A percentile compares a stretch with the other conserved stretches of the same genome.
Evolutionary conservation across 1,140 invertebrate species (phyloP).

Genomic region (Dryas iulia): DNA sequence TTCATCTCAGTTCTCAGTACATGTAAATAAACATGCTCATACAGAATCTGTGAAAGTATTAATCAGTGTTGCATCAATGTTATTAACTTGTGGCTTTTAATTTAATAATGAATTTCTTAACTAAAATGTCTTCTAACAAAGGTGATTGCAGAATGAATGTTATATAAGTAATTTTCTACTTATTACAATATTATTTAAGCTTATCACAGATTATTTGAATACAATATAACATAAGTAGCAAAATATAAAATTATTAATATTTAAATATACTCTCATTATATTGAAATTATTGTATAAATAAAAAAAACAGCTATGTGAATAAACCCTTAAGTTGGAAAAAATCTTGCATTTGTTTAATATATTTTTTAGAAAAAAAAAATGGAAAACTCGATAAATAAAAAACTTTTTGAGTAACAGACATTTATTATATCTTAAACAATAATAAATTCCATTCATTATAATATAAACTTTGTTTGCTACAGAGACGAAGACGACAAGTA

Average conservation of each 20-base stretch:
- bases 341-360: neutral
- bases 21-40: conserved; percentile 13
- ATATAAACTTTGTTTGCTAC: conserved; percentile 58
- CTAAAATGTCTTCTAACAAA: conserved; percentile 7
- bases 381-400: too few relatives aligned
- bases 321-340: too few relatives aligned
- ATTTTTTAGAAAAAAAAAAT: neutral
- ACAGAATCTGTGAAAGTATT: neutral
- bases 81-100: neutral
- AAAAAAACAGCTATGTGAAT: too few relatives aligned
- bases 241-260: too few relatives aligned
- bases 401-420: conserved; percentile 3
- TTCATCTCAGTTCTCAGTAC: conserved; percentile 1
- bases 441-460: conserved; percentile 12
- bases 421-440: neutral
- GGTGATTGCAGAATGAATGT: neutral
- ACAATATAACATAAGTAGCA: too few relatives aligned
- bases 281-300: too few relatives aligned
- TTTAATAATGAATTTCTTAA: neutral
- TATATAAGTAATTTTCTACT: neutral
- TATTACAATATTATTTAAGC: neutral
- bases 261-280: too few relatives aligned
- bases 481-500: conserved; percentile 72
- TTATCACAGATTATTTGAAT: neutral
- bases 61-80: conserved; percentile 7